phyloP scores from a whole-genome alignment of 2,888 invertebrate species.

The Tiliacea aurago region DNA sequence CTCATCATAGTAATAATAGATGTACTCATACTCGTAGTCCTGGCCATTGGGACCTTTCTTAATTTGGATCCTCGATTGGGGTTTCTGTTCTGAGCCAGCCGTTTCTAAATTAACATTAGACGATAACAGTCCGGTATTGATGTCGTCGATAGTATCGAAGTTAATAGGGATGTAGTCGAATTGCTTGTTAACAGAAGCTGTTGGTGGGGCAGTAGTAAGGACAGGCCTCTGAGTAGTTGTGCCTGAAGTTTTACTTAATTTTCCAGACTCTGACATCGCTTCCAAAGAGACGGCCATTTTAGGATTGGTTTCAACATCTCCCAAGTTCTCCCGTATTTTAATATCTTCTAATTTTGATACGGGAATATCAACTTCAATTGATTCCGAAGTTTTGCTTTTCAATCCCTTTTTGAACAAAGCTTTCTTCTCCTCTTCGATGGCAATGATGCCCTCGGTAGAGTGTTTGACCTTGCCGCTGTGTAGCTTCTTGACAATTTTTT shows the following conservation, averaged over 20 bases:
- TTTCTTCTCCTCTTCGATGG: slow-evolving; percentile 88
- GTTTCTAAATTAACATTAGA: slow-evolving; percentile 91
- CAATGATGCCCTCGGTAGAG: slow-evolving; percentile 84
- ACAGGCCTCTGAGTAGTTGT: slow-evolving; percentile 90
- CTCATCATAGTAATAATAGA: slow-evolving; percentile 97
- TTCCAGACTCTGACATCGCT: slow-evolving; percentile 88
- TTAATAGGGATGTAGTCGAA: slow-evolving; percentile 88
- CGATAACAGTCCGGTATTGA: slow-evolving; percentile 85
- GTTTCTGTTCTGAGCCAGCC: slow-evolving; percentile 92
- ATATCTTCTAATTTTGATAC: slow-evolving; percentile 87
- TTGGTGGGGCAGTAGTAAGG: slow-evolving; percentile 88
- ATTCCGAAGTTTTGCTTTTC: slow-evolving; percentile 83
- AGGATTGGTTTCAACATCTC: slow-evolving; percentile 85
- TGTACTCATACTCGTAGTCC: slow-evolving; percentile 97
- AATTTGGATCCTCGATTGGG: slow-evolving; percentile 94
- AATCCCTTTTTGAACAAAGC: slow-evolving; percentile 79
- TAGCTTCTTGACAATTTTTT: slow-evolving; percentile 84
- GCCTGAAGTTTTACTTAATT: slow-evolving; percentile 80
- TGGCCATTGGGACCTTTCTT: slow-evolving; percentile 97
- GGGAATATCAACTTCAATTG: slow-evolving; percentile 87
- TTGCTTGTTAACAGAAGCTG: slow-evolving; percentile 74
- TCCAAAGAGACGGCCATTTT: slow-evolving; percentile 85
- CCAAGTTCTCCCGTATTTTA: slow-evolving; percentile 88
- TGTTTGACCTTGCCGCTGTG: slow-evolving; percentile 83
- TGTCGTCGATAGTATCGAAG: slow-evolving; percentile 88